Evolutionary conservation across 2,797 vertebrate species (phyloP), one percentile per base, ranked within the genome.

Genomic region (Ataeniobius toweri): DNA sequence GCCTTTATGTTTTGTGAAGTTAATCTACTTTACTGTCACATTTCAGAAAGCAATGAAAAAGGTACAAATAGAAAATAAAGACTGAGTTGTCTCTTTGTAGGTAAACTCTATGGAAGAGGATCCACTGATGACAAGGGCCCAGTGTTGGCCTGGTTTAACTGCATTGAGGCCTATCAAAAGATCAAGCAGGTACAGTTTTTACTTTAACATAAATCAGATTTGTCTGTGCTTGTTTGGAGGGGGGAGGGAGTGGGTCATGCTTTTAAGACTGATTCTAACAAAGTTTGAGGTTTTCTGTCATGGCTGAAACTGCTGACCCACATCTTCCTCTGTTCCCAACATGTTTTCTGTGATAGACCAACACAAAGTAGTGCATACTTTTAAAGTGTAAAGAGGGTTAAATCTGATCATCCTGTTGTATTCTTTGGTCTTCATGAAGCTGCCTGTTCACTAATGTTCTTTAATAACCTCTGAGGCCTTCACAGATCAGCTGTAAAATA

Each of bases 121-220:
- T 96, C 98, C 0, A 98, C 98, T 0, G 98, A 99, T 77, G 98
- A 99, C 88, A 99, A 99, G 92, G 98, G 98, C 36, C 98, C 98
- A 0, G 98, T 99, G 76, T 94, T 99, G 63, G 97, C 97, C 81
- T 99, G 98, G 98, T 93, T 99, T 53, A 99, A 99, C 75, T 96
- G 96, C 75, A 96, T 99, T 20, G 98, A 99, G 81, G 98, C 98
- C 31, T 96, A 97, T 92, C 97, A 99, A 92, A 95, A 97, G 92
- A 96, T 96, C 13, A 88, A 96, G 44, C 96, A 98, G 96, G 98
- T 98, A 89, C 61, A 78, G 0, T 65, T 70, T n/a, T 10, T 31
- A 3, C 18, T 13, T 26, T n/a, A 8, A 16, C 41, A 5, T 67
- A 63, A 31, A 36, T 20, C 10, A 44, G 65, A 24, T 68, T 44